phyloP scores from a whole-genome alignment of 37 sponge, comb jelly and placozoan genomes.

The Hexactinellida sp. region DNA sequence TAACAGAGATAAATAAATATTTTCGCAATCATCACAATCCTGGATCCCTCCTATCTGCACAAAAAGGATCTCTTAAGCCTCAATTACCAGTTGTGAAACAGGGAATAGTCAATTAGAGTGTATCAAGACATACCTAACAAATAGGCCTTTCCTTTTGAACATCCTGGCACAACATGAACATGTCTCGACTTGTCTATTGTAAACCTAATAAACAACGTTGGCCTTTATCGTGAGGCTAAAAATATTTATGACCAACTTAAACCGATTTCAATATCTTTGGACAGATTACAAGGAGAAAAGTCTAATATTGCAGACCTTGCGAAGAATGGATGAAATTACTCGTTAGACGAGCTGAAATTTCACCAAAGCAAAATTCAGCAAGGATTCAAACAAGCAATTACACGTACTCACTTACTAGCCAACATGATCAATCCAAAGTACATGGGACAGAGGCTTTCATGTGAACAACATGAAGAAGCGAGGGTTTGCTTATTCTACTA shows the following conservation, averaged over 20 bases:
- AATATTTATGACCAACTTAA: background rate
- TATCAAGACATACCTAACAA: constrained; percentile 15
- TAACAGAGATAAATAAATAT: constrained; percentile 6
- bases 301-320: background rate
- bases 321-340: background rate
- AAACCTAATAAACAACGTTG: background rate
- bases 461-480: too few species aligned
- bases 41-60: constrained; percentile 8
- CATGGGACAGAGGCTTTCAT: too few species aligned
- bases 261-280: constrained; percentile 9
- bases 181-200: constrained; percentile 9
- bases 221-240: constrained; percentile 14
- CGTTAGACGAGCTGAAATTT: background rate
- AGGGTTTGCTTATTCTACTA: too few species aligned
- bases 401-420: background rate
- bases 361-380: background rate
- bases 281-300: background rate
- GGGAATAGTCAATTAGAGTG: background rate
- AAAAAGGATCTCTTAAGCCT: constrained; percentile 16
- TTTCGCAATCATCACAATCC: constrained; percentile 12
- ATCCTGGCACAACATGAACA: constrained; percentile 12
- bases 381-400: background rate
- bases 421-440: too few species aligned
- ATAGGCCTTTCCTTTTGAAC: constrained; percentile 13
- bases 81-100: background rate